Evolutionary conservation across 2,113 vertebrate genomes (phyloP).

Genomic region (Petaurus breviceps): DNA sequence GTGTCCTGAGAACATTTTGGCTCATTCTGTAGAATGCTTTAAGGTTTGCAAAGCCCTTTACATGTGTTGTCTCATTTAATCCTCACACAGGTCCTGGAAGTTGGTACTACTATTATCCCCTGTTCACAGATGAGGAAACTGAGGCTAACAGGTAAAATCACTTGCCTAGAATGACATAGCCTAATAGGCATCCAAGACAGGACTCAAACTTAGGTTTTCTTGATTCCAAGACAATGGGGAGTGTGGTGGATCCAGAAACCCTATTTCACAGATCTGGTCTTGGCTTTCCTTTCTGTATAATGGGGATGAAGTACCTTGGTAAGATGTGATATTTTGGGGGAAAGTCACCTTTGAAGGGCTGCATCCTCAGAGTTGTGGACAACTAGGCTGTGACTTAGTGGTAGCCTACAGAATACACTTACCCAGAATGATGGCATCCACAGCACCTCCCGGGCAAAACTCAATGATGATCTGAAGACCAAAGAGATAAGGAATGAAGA

Average conservation of each 20-base stretch:
- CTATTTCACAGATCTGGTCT: neutral
- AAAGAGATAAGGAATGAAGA: slow-evolving; percentile 25
- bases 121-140: neutral
- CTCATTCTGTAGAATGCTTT: neutral
- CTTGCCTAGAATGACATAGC: neutral
- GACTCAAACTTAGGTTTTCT: neutral
- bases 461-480: slow-evolving; percentile 82
- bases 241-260: neutral
- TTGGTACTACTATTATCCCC: neutral
- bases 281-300: neutral
- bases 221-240: neutral
- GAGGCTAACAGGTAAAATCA: neutral
- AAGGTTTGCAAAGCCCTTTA: neutral
- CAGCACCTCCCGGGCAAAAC: slow-evolving; percentile 84
- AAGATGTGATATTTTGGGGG: neutral
- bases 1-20: neutral
- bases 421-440: slow-evolving; percentile 85
- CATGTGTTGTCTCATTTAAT: neutral
- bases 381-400: accelerated
- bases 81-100: neutral
- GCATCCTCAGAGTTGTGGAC: neutral
- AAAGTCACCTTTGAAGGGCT: neutral
- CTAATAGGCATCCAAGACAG: neutral
- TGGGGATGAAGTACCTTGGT: neutral
- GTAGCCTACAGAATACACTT: slow-evolving; percentile 27